A percentile compares a stretch with the other conserved stretches of the same genome.
phyloP scores from a whole-genome alignment of 2,888 invertebrate genomes.

The Plusia festucae region DNA sequence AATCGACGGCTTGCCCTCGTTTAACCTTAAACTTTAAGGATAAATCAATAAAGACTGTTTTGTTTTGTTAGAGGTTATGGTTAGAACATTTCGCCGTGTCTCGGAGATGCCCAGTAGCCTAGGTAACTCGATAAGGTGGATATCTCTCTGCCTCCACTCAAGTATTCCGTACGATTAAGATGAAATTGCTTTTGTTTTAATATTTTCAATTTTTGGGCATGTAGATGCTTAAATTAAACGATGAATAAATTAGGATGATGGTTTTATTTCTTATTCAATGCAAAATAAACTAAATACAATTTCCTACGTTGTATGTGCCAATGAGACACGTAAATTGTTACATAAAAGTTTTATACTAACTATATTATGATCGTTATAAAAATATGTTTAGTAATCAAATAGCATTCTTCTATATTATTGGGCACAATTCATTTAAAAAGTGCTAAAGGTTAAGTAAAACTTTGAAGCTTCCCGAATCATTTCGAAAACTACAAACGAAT shows the following conservation, averaged over 20 bases:
- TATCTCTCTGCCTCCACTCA: slow-evolving; percentile 85
- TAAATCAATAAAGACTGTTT: slow-evolving; percentile 49
- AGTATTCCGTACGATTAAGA: slow-evolving; percentile 88
- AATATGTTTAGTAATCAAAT: no score
- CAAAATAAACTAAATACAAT: not conserved
- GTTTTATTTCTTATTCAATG: slow-evolving; percentile 41
- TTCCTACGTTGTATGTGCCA: not conserved
- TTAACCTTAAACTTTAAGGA: slow-evolving; percentile 56
- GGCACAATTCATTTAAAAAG: no score
- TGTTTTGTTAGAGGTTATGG: slow-evolving; percentile 27
- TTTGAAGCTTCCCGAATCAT: no score
- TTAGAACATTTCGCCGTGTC: slow-evolving; percentile 64
- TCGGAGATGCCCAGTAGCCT: slow-evolving; percentile 87
- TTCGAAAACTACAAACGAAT: slow-evolving; percentile 1
- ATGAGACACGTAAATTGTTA: not conserved
- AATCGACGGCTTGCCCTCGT: slow-evolving; percentile 46
- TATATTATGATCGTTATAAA: no score
- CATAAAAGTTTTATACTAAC: no score
- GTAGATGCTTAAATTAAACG: slow-evolving; percentile 55
- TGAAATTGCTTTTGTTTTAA: slow-evolving; percentile 83
- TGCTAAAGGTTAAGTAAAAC: no score
- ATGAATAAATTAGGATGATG: slow-evolving; percentile 60
- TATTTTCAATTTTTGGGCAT: slow-evolving; percentile 73
- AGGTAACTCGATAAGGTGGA: slow-evolving; percentile 88
- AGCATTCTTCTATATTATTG: no score